Conservation (phyloP, 2,888 invertebrate species). For the Zaprionus bogoriensis region DNA sequence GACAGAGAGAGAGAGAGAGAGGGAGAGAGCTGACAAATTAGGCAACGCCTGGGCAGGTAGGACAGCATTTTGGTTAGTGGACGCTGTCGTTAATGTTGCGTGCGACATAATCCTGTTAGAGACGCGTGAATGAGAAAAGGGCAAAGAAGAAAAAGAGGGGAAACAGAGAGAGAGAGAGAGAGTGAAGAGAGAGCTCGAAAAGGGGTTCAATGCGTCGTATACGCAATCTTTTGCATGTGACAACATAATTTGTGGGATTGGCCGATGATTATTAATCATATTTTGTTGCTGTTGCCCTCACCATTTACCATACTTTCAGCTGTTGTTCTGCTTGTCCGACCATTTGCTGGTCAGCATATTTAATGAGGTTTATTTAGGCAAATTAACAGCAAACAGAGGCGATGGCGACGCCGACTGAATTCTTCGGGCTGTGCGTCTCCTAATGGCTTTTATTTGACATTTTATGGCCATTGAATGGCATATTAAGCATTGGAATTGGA, state of each 20-base stretch:
- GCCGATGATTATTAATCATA: conserved; percentile 65
- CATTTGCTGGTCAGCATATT: conserved; percentile 65
- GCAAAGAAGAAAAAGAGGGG: not conserved
- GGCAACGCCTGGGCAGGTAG: conserved; percentile 48
- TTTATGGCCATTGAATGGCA: conserved; percentile 66
- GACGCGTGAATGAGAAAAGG: conserved; percentile 61
- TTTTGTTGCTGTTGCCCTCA: conserved; percentile 19
- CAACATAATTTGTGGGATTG: conserved; percentile 74
- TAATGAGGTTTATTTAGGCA: conserved; percentile 72
- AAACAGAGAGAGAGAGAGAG: not conserved
- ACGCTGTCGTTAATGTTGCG: conserved; percentile 62
- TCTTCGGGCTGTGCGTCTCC: conserved; percentile 11
- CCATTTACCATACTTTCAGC: conserved; percentile 30
- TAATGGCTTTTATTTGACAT: conserved; percentile 72
- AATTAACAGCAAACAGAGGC: conserved; percentile 45
- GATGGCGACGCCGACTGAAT: no score
- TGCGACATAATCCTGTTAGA: conserved; percentile 73
- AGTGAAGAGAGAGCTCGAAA: not conserved
- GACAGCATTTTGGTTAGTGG: conserved; percentile 38
- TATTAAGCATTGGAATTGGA: conserved; percentile 42
- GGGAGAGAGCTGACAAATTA: conserved; percentile 55
- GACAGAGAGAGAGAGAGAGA: not conserved
- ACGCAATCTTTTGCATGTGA: conserved; percentile 66
- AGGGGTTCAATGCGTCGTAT: conserved; percentile 37
- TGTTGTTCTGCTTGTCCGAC: no score